These are phyloP conservation scores for Rousettus leschenaultii DNA, from an alignment of 2,113 vertebrate genomes.

Conservation along the genomic window DNA sequence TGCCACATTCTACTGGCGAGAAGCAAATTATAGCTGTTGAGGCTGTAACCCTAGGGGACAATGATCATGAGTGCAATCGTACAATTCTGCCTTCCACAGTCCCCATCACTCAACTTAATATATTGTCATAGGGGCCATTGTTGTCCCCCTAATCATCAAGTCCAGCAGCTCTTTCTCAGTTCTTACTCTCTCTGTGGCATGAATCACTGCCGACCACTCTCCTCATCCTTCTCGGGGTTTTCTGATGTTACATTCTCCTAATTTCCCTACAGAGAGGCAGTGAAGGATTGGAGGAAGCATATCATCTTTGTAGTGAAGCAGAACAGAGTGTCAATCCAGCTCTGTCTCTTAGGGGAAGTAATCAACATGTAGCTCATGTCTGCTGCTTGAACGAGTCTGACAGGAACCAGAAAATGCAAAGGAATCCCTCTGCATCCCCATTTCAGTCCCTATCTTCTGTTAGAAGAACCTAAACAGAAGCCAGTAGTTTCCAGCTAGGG, in stretches of 20 bases:
- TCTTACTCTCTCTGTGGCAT: neutral
- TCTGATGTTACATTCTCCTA: neutral
- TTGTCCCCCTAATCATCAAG: neutral
- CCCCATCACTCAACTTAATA: neutral
- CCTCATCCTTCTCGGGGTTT: neutral
- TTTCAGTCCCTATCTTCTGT: neutral
- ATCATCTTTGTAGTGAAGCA: neutral
- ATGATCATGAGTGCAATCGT: neutral
- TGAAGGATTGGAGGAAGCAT: neutral
- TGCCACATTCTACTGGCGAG: neutral
- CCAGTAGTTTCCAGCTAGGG: neutral
- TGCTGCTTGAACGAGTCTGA: neutral
- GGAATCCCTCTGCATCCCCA: neutral
- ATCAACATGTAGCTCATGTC: neutral
- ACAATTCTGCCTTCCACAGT: neutral
- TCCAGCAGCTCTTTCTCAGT: neutral
- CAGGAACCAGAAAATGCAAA: neutral
- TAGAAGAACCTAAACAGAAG: neutral
- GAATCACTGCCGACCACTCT: neutral
- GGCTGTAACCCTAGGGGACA: neutral
- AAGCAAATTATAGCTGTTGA: neutral
- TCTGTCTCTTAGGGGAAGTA: neutral
- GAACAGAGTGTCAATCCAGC: neutral
- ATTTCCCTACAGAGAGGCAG: neutral
- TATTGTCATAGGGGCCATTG: accelerated